Evolutionary conservation across 2,797 vertebrate species (phyloP), one percentile per base, ranked within the genome.

Genomic region (Erethizon dorsatum): DNA sequence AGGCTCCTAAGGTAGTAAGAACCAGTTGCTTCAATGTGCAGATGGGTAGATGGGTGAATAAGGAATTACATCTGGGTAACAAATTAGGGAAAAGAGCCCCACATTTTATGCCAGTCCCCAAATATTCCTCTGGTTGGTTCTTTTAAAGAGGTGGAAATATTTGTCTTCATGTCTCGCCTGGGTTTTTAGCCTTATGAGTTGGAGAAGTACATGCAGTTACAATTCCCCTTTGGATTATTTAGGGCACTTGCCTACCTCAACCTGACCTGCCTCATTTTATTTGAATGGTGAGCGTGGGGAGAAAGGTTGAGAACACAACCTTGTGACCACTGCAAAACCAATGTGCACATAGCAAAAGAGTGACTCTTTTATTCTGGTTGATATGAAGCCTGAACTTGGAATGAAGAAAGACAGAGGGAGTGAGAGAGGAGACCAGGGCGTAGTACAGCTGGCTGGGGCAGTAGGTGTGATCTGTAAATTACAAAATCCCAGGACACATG

Each of bases 111-210:
- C 17, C 26, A 71, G 7, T 87, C 11, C 67, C 20, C 14, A 50
- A 37, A 88, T 84, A 77, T 47, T 84, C 17, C 10, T 88, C 33
- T 93, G 6, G 63, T 37, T 50, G 31, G 5, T 11, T 67, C 33
- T 96, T 84, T 83, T 47, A 41, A 73, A 90, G 71, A 84, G 37
- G 6, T 28, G 0, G 33, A 57, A 94, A 89, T 83, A 88, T 45
- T 28, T 33, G 75, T 28, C 31, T 71, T 10, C 28, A 71, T 52
- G 6, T 33, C 12, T 18, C 45, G 7, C 31, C 31, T 88, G 65
- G 7, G 56, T 93, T 93, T 45, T 45, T 33, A 84, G 73, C 33
- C 56, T n/a, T 26, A 88, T 78, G 31, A 77, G 54, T 59, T 93
- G 73, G 71, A 80, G 22, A 56, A 80, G 5, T 26, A 31, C 1